Evolutionary conservation across 2,113 vertebrate species (phyloP), one percentile per base, ranked within the genome.

Genomic region (Cyprinodon variegatus): DNA sequence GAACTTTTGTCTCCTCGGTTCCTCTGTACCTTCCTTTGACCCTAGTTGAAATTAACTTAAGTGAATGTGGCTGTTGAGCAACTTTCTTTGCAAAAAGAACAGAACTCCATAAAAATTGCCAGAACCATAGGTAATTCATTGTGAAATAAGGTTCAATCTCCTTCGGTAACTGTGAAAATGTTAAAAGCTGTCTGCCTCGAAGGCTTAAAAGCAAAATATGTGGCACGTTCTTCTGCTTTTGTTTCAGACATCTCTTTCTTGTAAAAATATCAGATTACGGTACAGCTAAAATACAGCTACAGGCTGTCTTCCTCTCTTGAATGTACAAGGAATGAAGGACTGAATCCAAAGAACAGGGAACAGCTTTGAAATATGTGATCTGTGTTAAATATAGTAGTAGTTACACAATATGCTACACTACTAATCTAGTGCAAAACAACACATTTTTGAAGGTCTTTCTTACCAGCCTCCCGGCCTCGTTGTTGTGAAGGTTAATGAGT

Each of bases 401-500:
- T 36, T n/a, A n/a, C 17, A n/a, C 20, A 57, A 14, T 7, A n/a
- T 9, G 50, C 50, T 20, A 20, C 7, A 20, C 17, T 57, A n/a
- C 6, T 57, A 9, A n/a, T 57, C 8, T 8, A 57, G 50, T 3
- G 10, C 15, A 63, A 46, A 53, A 12, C 46, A 6, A 22, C 2
- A 74, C 60, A 69, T 29, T 20, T 59, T 8, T 22, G 14, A 22
- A 59, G 40, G 2, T 2, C 2, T 73, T 17, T 68, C 85, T 89
- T 70, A 90, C 98, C 97, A 98, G 94, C 70, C 98, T 89, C 38
- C 97, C 98, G 0, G 97, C 98, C 84, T 99, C 98, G 0, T 99
- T 98, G 93, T 99, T 99, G 93, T 99, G 98, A 74, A 98, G 93
- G 48, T 99, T 97, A 1, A 99, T 94, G 68, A 98, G 90, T 0